These are phyloP conservation scores for Dryomyza anilis DNA, from an alignment of 2,888 invertebrate genomes.

Conservation along the genomic window DNA sequence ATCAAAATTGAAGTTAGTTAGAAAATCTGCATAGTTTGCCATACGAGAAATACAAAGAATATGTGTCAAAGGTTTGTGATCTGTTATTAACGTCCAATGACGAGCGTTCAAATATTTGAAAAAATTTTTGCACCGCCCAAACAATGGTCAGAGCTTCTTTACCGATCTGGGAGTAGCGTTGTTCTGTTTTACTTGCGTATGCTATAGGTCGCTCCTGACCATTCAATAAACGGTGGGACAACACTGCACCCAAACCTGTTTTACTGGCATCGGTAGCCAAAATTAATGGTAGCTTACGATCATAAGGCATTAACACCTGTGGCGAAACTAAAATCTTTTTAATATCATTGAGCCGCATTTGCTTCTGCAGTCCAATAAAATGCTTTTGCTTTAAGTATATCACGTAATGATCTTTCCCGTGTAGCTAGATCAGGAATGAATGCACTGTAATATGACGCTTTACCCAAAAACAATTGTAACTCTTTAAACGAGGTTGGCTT, in stretches of 20 bases:
- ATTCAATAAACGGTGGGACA: too few relatives aligned
- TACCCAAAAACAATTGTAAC: too few relatives aligned
- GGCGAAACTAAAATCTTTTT: too few relatives aligned
- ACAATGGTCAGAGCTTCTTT: background rate
- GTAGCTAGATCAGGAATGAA: too few relatives aligned
- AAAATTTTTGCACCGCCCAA: background rate
- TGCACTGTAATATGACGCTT: too few relatives aligned
- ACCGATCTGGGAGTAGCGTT: background rate
- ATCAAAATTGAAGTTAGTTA: slow-evolving; percentile 22
- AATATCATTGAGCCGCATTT: too few relatives aligned
- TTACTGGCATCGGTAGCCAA: background rate
- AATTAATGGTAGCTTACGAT: too few relatives aligned
- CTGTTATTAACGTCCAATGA: background rate
- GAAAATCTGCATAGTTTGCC: slow-evolving; percentile 25
- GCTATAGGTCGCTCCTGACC: background rate
- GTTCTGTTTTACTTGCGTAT: background rate
- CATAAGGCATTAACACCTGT: too few relatives aligned
- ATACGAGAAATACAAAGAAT: slow-evolving; percentile 11
- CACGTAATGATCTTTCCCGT: too few relatives aligned
- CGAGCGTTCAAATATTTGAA: background rate
- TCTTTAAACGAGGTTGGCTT: too few relatives aligned
- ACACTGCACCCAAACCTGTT: background rate
- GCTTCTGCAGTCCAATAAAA: too few relatives aligned
- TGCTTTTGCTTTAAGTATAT: too few relatives aligned
- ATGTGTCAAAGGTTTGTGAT: background rate